phyloP scores from a whole-genome alignment of 35 echinoderm and acorn worm genomes.

The Ophiothrix spiculata region DNA sequence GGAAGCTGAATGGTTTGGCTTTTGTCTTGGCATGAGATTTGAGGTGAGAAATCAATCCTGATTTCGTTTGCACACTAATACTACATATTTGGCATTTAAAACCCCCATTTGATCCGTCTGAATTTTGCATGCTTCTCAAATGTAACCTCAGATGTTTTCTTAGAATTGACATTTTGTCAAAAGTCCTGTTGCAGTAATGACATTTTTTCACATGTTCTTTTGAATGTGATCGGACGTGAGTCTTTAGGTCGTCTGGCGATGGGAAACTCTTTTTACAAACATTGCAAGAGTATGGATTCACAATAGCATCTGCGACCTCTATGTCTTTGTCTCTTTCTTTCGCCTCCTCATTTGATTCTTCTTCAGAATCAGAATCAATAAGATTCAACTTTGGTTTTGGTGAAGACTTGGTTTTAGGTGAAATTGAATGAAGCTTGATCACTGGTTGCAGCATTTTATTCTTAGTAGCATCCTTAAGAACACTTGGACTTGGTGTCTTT shows the following conservation, averaged over 20 bases:
- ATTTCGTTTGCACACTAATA: background rate
- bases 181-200: background rate
- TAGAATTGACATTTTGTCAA: background rate
- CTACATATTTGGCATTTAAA: background rate
- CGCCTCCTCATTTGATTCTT: background rate
- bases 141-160: background rate
- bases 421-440: background rate
- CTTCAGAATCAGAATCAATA: too few relatives aligned
- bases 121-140: background rate
- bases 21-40: background rate
- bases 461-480: background rate
- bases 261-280: background rate
- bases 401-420: background rate
- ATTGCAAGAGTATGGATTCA: background rate
- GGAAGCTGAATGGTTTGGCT: background rate
- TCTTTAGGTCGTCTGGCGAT: background rate
- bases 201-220: background rate
- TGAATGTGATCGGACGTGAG: background rate
- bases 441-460: background rate
- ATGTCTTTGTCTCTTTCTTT: background rate
- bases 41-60: background rate
- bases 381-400: background rate
- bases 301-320: background rate
- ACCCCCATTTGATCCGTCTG: background rate
- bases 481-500: background rate